These are phyloP conservation scores for Nanger granti DNA, from an alignment of 2,113 vertebrate species.

Conservation along the genomic window DNA sequence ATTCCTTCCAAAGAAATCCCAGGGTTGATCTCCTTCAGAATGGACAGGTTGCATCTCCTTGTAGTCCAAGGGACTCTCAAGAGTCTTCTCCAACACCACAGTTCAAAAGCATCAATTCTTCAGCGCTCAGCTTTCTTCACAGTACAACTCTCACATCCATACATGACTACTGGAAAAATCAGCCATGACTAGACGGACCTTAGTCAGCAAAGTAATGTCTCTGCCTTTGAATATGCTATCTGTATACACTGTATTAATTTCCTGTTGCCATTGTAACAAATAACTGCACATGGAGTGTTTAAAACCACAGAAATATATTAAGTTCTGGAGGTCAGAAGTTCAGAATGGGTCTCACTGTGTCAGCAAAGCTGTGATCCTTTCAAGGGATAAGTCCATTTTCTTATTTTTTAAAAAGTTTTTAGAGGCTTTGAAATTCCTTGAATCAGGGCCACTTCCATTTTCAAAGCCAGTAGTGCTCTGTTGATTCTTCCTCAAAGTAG, in stretches of 20 bases:
- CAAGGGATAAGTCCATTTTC: not conserved
- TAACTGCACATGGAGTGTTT: not conserved
- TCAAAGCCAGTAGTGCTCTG: not conserved
- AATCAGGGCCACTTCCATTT: not conserved
- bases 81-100: too few relatives aligned
- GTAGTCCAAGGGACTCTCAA: too few relatives aligned
- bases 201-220: too few relatives aligned
- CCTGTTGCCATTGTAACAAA: not conserved
- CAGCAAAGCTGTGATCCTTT: not conserved
- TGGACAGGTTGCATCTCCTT: too few relatives aligned
- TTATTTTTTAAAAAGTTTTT: not conserved
- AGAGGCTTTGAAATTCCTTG: not conserved
- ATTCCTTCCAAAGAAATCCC: too few relatives aligned
- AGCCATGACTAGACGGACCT: too few relatives aligned
- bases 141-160: too few relatives aligned
- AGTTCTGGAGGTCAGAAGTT: not conserved
- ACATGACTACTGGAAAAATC: too few relatives aligned
- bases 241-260: not conserved
- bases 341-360: not conserved
- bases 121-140: too few relatives aligned
- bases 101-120: too few relatives aligned
- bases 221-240: not conserved
- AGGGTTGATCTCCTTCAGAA: too few relatives aligned
- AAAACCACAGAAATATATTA: not conserved
- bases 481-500: not conserved